Conservation (phyloP, 2,797 vertebrate species). For the Echiichthys vipera region DNA sequence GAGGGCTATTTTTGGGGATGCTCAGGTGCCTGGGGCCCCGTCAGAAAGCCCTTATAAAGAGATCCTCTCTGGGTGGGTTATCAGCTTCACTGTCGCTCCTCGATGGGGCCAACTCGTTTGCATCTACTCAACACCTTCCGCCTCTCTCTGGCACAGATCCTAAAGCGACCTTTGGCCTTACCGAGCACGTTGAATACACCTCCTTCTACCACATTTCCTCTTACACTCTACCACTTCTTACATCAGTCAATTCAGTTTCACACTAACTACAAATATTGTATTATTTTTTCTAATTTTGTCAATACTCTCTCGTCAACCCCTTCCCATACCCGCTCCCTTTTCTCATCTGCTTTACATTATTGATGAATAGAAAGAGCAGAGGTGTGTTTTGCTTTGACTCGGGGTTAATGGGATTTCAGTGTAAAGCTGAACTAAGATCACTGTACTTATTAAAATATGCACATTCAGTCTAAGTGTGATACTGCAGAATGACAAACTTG, state of each 20-base stretch:
- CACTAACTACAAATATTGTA: background rate
- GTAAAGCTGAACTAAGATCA: conserved; percentile 30
- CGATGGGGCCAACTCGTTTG: conserved; percentile 76
- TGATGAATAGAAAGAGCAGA: conserved; percentile 53
- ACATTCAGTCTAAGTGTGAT: conserved; percentile 27
- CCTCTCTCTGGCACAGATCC: conserved; percentile 53
- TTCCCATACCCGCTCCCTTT: background rate
- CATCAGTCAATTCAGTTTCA: background rate
- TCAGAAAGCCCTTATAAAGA: conserved; percentile 84
- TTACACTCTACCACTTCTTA: background rate
- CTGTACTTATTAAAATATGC: conserved; percentile 27
- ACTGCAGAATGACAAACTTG: conserved; percentile 18
- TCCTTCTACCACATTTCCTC: conserved; percentile 19
- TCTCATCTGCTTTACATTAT: conserved; percentile 67
- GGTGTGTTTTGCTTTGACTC: conserved; percentile 34
- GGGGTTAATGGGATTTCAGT: conserved; percentile 60
- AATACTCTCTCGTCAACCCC: background rate
- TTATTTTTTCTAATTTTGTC: background rate
- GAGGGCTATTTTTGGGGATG: conserved; percentile 80
- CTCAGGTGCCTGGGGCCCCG: conserved; percentile 60
- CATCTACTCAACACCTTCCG: conserved; percentile 82
- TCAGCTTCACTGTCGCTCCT: conserved; percentile 74
- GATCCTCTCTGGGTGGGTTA: conserved; percentile 74
- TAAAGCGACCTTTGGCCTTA: conserved; percentile 45
- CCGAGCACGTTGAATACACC: conserved; percentile 29